Conservation (phyloP, 2,888 invertebrate genomes). For the Stegana nigrithorax region DNA sequence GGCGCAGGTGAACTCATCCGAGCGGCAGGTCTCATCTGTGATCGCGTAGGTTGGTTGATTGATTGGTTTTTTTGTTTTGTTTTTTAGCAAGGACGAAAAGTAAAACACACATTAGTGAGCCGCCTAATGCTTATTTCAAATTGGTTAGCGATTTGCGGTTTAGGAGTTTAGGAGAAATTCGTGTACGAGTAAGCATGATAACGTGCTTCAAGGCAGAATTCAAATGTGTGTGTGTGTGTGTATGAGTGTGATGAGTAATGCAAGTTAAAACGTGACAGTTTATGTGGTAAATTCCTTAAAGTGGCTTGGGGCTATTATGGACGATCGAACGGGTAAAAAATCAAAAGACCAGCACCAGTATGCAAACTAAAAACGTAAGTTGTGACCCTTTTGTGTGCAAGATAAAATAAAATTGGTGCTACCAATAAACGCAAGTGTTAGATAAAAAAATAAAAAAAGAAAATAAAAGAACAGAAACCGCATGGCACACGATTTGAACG, state of each 20-base stretch:
- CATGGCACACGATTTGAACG: no score
- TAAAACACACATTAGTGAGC: not conserved
- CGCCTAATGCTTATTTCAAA: no score
- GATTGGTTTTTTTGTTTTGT: conserved; percentile 7
- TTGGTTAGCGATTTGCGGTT: no score
- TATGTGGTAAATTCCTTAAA: conserved; percentile 18
- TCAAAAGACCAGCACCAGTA: no score
- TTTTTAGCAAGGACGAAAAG: no score
- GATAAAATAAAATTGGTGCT: no score
- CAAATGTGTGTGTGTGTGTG: not conserved
- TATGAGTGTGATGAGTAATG: conserved; percentile 26
- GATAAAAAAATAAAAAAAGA: conserved; percentile 7
- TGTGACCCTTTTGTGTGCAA: no score
- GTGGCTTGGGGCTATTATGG: not conserved
- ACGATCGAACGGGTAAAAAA: no score
- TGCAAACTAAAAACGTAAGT: not conserved
- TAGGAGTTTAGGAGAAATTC: no score
- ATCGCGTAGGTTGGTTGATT: conserved; percentile 8
- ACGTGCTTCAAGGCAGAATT: no score
- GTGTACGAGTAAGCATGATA: no score
- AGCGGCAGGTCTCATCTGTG: conserved; percentile 88
- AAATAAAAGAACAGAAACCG: conserved; percentile 9
- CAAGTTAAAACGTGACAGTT: conserved; percentile 43
- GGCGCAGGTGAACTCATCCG: conserved; percentile 92
- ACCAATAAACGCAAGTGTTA: no score